Conservation (phyloP, 2,113 vertebrate species). For the Heterocephalus glaber region DNA sequence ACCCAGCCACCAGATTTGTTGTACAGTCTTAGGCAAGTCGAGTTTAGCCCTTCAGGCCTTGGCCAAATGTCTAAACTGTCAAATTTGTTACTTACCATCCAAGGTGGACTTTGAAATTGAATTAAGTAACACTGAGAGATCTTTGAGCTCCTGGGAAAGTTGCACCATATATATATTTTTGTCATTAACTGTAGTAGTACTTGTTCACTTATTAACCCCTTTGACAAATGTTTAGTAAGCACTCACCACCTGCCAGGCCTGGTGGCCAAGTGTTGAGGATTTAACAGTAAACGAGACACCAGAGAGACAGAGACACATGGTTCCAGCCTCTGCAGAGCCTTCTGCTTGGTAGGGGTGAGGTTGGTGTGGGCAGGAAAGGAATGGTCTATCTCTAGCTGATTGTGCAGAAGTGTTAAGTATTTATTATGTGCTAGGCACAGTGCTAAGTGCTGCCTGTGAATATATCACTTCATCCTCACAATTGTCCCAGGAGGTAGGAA, state of each 20-base stretch:
- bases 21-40: not conserved
- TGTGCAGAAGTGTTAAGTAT: not conserved
- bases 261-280: not conserved
- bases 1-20: not conserved
- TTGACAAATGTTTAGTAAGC: not conserved
- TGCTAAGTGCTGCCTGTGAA: not conserved
- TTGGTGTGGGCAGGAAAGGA: not conserved
- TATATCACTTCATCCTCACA: not conserved
- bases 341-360: not conserved
- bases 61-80: not conserved
- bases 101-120: constrained; percentile 48
- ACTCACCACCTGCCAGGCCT: not conserved
- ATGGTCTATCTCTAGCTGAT: not conserved
- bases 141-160: constrained; percentile 3
- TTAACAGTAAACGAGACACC: not conserved
- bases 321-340: not conserved
- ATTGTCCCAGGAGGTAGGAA: not conserved
- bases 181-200: not conserved
- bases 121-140: not conserved
- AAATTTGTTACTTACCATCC: not conserved
- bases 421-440: not conserved
- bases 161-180: not conserved
- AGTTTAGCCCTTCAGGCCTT: not conserved
- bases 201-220: not conserved
- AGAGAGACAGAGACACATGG: not conserved